A percentile compares a stretch with the other conserved stretches of the same genome.
Conservation (phyloP, 2,888 invertebrate species). For the Pilophorus perplexus region DNA sequence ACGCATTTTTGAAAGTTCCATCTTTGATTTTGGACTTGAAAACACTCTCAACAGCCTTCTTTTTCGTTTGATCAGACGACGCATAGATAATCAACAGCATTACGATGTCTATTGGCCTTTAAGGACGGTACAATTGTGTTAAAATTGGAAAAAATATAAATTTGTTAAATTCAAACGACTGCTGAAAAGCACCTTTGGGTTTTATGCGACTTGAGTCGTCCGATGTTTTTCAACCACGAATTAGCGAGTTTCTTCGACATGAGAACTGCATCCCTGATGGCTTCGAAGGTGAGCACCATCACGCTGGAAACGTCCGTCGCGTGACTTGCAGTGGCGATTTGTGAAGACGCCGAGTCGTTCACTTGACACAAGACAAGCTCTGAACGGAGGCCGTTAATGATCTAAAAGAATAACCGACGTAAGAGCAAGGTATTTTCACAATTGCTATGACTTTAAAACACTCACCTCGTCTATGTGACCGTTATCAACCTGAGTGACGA, state of each 20-base stretch:
- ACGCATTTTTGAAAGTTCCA: constrained; percentile 47
- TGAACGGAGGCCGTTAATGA: constrained; percentile 55
- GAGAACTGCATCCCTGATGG: constrained; percentile 59
- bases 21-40: constrained; percentile 48
- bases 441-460: neutral
- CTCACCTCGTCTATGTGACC: constrained; percentile 47
- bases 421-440: neutral
- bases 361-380: constrained; percentile 46
- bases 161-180: neutral
- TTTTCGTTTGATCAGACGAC: constrained; percentile 45
- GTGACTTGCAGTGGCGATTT: constrained; percentile 53
- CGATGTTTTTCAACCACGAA: constrained; percentile 61
- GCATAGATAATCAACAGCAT: constrained; percentile 49
- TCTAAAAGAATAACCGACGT: constrained; percentile 50
- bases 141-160: neutral
- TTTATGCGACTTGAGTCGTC: constrained; percentile 54
- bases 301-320: constrained; percentile 54
- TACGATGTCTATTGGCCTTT: constrained; percentile 49
- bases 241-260: constrained; percentile 59
- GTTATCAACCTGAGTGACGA: constrained; percentile 45
- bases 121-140: constrained; percentile 23
- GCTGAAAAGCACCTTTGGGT: constrained; percentile 47
- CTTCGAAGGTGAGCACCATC: constrained; percentile 56
- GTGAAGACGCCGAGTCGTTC: constrained; percentile 22
- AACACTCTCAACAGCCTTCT: constrained; percentile 47